Percentiles rank a stretch among this genome's conserved stretches.
Evolutionary conservation across 2,113 vertebrate species (phyloP).

Genomic region (Potamarius usumacintae): DNA sequence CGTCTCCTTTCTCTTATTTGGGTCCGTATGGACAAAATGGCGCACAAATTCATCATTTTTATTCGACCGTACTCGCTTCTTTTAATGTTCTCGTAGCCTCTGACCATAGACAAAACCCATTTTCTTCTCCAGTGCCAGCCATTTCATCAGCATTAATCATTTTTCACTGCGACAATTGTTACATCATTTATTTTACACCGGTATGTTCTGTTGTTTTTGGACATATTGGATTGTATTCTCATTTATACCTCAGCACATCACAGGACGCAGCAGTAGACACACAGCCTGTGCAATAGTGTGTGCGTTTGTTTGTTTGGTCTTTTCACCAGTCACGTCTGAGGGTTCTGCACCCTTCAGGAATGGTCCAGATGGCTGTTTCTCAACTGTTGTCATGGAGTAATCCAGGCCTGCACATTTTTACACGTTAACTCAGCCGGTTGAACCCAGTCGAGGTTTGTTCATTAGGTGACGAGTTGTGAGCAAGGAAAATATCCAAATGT

Average conservation of each 20-base stretch:
- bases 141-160: conserved; percentile 27
- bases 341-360: not conserved
- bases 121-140: conserved; percentile 40
- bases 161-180: conserved; percentile 52
- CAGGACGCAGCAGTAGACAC: conserved; percentile 20
- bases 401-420: not conserved
- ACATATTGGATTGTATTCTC: conserved; percentile 20
- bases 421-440: not conserved
- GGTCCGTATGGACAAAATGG: not conserved
- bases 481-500: not conserved
- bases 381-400: not conserved
- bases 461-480: not conserved
- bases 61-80: not conserved
- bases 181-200: conserved; percentile 33
- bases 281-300: conserved; percentile 12
- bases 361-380: not conserved
- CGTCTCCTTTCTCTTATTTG: not conserved
- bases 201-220: not conserved
- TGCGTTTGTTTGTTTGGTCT: not conserved
- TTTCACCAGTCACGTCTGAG: not conserved
- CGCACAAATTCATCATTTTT: not conserved
- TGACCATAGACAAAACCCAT: not conserved
- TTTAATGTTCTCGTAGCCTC: not conserved
- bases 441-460: not conserved
- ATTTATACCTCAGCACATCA: conserved; percentile 41